Conservation (phyloP, 2,888 invertebrate species). For the Dilophus febrilis region DNA sequence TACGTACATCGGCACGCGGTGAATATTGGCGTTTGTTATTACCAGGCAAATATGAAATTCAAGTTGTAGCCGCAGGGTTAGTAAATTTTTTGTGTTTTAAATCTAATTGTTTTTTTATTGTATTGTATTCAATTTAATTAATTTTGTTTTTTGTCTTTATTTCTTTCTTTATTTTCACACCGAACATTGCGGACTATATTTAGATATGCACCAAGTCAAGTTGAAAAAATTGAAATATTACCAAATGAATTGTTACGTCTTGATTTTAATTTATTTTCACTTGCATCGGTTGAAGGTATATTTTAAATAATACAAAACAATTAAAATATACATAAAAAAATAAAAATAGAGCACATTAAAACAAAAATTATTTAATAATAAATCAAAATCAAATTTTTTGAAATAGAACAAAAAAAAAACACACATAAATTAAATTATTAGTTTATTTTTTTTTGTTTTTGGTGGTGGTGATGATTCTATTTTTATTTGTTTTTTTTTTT, state of each 20-base stretch:
- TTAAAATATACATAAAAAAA: too few relatives aligned
- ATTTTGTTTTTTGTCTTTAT: slow-evolving; percentile 10
- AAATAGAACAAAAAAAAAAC: too few relatives aligned
- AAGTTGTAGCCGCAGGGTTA: slow-evolving; percentile 57
- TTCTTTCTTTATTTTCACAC: too few relatives aligned
- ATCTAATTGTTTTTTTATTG: slow-evolving; percentile 2
- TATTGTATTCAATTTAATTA: slow-evolving; percentile 1
- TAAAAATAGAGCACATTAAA: too few relatives aligned
- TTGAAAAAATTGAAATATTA: slow-evolving; percentile 26
- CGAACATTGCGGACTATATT: too few relatives aligned
- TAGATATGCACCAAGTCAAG: slow-evolving; percentile 36
- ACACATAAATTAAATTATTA: too few relatives aligned
- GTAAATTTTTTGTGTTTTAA: not conserved
- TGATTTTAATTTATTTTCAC: slow-evolving; percentile 26
- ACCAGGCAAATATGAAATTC: slow-evolving; percentile 70
- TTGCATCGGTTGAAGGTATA: slow-evolving; percentile 17
- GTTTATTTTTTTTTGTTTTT: too few relatives aligned
- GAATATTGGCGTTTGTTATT: slow-evolving; percentile 89
- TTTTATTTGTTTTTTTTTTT: too few relatives aligned
- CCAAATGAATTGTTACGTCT: slow-evolving; percentile 24
- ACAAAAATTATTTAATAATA: too few relatives aligned
- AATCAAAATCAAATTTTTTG: too few relatives aligned
- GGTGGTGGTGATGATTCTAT: too few relatives aligned
- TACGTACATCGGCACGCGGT: slow-evolving; percentile 62
- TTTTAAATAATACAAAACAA: too few relatives aligned